A percentile compares a stretch with the other conserved stretches of the same genome.
phyloP scores from a whole-genome alignment of 2,888 invertebrate species.

The Sipha maydis region DNA sequence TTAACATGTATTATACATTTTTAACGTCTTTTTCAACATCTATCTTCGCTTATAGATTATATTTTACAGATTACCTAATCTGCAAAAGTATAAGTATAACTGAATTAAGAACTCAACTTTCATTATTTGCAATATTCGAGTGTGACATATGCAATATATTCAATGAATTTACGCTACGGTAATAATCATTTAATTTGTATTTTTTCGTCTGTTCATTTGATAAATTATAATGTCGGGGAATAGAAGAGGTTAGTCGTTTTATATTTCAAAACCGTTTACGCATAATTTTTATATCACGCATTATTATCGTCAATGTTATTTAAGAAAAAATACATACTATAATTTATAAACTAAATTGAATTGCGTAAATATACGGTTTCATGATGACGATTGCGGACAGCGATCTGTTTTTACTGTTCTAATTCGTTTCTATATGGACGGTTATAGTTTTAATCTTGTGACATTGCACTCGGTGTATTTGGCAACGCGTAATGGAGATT shows the following conservation, averaged over 20 bases:
- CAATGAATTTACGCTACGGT: no score
- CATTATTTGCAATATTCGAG: neutral
- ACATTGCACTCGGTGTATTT: constrained; percentile 1
- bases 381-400: neutral
- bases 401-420: neutral
- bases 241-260: neutral
- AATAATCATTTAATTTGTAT: neutral
- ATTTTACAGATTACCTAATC: no score
- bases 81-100: no score
- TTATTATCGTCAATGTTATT: no score
- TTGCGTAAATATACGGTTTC: neutral
- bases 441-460: neutral
- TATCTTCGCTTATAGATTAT: no score
- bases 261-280: no score
- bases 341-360: no score
- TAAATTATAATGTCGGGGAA: neutral
- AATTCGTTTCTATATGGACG: neutral
- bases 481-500: constrained; percentile 12
- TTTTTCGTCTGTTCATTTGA: neutral
- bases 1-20: no score
- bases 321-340: no score
- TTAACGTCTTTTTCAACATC: no score
- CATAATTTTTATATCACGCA: no score
- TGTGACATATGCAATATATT: neutral
- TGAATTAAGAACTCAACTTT: neutral